phyloP scores from a whole-genome alignment of 2,888 invertebrate species.

The Chironomus riparius region DNA sequence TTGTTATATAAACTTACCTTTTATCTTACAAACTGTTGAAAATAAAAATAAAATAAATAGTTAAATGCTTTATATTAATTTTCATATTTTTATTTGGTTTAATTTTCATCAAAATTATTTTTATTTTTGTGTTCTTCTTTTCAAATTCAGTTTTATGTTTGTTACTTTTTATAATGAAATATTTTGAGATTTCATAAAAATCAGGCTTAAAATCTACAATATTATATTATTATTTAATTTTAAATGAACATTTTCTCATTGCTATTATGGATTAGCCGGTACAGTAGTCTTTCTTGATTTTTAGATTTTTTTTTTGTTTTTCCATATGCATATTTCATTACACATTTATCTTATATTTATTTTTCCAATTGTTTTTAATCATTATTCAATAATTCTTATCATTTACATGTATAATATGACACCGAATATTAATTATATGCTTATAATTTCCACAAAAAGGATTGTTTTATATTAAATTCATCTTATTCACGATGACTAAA shows the following conservation, averaged over 20 bases:
- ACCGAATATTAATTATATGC: background rate
- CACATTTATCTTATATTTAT: background rate
- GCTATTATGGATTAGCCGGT: background rate
- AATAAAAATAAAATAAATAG: too few species aligned
- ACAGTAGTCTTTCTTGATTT: too few species aligned
- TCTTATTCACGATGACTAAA: background rate
- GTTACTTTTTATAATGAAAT: too few species aligned
- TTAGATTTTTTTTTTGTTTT: background rate
- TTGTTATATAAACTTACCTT: too few species aligned
- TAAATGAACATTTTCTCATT: background rate
- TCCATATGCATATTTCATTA: background rate
- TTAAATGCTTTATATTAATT: too few species aligned
- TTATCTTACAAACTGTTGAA: too few species aligned
- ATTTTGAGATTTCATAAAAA: background rate
- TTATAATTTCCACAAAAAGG: background rate
- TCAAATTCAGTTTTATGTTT: too few species aligned
- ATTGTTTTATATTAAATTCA: background rate
- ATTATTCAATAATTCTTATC: background rate
- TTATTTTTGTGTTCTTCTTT: too few species aligned
- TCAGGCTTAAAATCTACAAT: background rate
- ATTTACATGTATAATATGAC: slow-evolving; percentile 5
- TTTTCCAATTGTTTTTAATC: background rate
- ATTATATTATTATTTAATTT: background rate
- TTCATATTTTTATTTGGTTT: background rate
- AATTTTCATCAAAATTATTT: too few species aligned